Conservation (phyloP, 1,140 invertebrate species). For the Trinorchestia longiramus region DNA sequence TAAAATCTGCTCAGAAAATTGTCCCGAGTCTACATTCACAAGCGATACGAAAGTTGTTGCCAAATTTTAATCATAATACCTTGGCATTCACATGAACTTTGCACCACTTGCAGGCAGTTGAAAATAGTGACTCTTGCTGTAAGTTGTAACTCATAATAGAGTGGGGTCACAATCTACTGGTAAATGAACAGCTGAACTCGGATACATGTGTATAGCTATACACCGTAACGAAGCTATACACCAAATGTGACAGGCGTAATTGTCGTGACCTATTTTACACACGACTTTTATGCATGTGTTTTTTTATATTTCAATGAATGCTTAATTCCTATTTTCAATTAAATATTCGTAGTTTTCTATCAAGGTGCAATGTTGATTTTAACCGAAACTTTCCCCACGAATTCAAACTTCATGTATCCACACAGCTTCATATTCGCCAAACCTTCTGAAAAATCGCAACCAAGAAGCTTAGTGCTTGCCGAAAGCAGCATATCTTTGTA, state of each 20-base stretch:
- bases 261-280: neutral
- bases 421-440: neutral
- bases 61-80: too few species aligned
- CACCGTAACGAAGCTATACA: neutral
- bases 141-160: neutral
- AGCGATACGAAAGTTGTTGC: too few species aligned
- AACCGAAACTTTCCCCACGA: neutral
- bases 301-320: too few species aligned
- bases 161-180: neutral
- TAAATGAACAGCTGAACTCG: neutral
- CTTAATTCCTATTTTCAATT: neutral
- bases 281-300: neutral
- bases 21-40: too few species aligned
- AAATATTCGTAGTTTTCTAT: neutral
- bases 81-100: too few species aligned
- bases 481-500: neutral
- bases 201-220: neutral
- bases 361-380: neutral
- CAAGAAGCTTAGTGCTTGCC: neutral
- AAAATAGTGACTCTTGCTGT: neutral
- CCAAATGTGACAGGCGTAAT: neutral
- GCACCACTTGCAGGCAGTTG: neutral
- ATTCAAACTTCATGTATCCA: neutral
- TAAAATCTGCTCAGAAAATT: too few species aligned
- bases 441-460: neutral